Evolutionary conservation across 1,140 invertebrate species (phyloP).

Genomic region (Nylanderia fulva): DNA sequence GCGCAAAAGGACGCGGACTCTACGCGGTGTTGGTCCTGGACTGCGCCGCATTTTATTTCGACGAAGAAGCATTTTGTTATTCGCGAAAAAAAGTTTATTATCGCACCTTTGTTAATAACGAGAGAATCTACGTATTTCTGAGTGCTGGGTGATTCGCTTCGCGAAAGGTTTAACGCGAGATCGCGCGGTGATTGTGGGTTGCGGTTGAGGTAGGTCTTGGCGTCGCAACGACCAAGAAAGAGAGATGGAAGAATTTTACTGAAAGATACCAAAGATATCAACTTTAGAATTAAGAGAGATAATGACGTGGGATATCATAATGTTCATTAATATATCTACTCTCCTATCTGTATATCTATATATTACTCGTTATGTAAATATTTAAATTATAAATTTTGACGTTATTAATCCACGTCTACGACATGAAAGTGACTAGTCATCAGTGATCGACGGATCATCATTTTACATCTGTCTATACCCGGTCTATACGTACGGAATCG

Average conservation of each 20-base stretch:
- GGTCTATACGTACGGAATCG: background rate
- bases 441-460: background rate
- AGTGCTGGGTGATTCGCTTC: background rate
- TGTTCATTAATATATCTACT: background rate
- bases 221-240: background rate
- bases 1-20: background rate
- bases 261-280: background rate
- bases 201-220: slow-evolving; percentile 38
- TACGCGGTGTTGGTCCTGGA: background rate
- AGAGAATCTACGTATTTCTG: background rate
- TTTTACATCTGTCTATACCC: background rate
- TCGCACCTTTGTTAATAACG: background rate
- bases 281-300: background rate
- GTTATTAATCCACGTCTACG: background rate
- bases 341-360: background rate
- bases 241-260: no score
- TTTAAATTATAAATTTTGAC: background rate
- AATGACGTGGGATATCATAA: background rate
- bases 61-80: background rate
- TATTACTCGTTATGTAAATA: slow-evolving; percentile 32
- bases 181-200: background rate
- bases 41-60: background rate
- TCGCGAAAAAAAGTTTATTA: background rate
- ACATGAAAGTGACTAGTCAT: background rate
- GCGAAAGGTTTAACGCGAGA: slow-evolving; percentile 1